Evolutionary conservation across 2,888 invertebrate genomes (phyloP).

Genomic region (Leistus spinibarbis): DNA sequence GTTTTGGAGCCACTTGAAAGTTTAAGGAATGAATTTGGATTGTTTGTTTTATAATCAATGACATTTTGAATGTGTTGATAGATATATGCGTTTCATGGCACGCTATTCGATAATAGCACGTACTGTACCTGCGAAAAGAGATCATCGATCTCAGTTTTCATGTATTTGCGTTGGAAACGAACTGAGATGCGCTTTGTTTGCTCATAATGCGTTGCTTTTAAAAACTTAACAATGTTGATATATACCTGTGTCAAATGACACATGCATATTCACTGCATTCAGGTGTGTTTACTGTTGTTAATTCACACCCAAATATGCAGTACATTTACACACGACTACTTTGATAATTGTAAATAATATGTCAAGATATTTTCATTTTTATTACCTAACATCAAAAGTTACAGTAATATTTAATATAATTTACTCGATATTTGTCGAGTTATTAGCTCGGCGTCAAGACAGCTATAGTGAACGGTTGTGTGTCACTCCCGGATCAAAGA

Average conservation of each 20-base stretch:
- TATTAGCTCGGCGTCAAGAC: no score
- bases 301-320: not conserved
- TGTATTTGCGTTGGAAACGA: constrained; percentile 19
- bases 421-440: no score
- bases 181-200: constrained; percentile 15
- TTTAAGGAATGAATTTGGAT: constrained; percentile 23
- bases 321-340: not conserved
- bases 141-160: constrained; percentile 5
- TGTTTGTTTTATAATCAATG: constrained; percentile 33
- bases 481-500: no score
- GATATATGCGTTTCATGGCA: constrained; percentile 28
- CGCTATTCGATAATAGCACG: not conserved
- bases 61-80: constrained; percentile 29
- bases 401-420: no score
- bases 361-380: no score
- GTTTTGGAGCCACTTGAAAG: constrained; percentile 28
- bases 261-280: constrained; percentile 4
- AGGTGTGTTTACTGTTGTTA: not conserved
- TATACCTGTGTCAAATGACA: constrained; percentile 21
- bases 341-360: no score
- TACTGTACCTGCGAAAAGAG: not conserved
- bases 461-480: no score
- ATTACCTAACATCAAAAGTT: no score
- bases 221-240: constrained; percentile 24
- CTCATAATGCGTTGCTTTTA: constrained; percentile 21